A percentile compares a stretch with the other conserved stretches of the same genome.
These are phyloP conservation scores for Silurus aristotelis DNA, from an alignment of 2,797 vertebrate species.

Conservation along the genomic window DNA sequence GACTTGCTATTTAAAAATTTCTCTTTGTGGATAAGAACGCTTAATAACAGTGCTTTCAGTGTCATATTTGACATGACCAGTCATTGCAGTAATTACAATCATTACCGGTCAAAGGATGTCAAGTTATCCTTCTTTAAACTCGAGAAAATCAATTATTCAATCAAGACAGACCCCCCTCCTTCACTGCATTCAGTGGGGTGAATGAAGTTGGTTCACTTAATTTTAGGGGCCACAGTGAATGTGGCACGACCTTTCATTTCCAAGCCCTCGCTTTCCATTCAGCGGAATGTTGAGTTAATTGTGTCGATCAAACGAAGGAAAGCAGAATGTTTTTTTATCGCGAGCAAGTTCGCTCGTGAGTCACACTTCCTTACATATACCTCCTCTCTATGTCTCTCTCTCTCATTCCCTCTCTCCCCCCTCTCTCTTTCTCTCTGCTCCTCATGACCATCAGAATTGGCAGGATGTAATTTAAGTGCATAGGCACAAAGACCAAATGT, in stretches of 20 bases:
- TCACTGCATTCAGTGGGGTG: conserved; percentile 73
- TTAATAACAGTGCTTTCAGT: conserved; percentile 83
- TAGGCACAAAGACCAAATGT: conserved; percentile 83
- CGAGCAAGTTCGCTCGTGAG: conserved; percentile 14
- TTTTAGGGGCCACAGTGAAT: conserved; percentile 80
- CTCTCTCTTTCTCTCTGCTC: conserved; percentile 63
- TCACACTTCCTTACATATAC: conserved; percentile 34
- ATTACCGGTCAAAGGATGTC: conserved; percentile 82
- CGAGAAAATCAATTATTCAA: conserved; percentile 86
- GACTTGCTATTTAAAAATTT: conserved; percentile 44
- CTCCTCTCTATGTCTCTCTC: conserved; percentile 46
- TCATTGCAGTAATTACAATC: conserved; percentile 83
- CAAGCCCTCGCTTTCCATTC: conserved; percentile 76
- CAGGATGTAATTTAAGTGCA: conserved; percentile 85
- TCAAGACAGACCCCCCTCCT: conserved; percentile 67
- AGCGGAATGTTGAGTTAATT: conserved; percentile 81
- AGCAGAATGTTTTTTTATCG: conserved; percentile 61
- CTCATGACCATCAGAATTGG: conserved; percentile 78
- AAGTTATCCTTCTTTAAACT: conserved; percentile 84
- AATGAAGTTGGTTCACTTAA: conserved; percentile 76
- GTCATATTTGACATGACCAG: conserved; percentile 86
- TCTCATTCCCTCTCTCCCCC: conserved; percentile 62
- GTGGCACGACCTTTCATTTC: conserved; percentile 77
- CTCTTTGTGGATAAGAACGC: conserved; percentile 76
- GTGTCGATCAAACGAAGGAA: conserved; percentile 79